Evolutionary conservation across 2,797 vertebrate genomes (phyloP), one percentile per base, ranked within the genome.

Genomic region (Numenius phaeopus): DNA sequence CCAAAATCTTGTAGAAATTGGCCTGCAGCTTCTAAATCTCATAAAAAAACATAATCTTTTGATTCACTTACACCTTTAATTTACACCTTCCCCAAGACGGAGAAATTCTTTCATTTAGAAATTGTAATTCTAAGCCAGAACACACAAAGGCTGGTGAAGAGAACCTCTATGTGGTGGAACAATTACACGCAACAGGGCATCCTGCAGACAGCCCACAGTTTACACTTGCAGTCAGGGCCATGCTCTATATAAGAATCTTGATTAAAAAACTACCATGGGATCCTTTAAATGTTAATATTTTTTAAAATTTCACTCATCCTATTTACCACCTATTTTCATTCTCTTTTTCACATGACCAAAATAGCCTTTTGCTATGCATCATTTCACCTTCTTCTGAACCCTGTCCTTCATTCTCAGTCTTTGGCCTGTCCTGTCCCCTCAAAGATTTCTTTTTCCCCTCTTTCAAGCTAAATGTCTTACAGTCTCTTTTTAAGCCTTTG

Each of bases 401-500:
- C 30, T 12, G n/a, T 76, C 44, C 54, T 78, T 85, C 27, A 19
- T 30, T 81, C 49, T 46, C 59, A 55, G 24, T 69, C 77, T 59
- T 83, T 40, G 61, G 22, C 77, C 65, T 87, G 40, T 5, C 40
- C 61, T 50, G 32, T 52, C 9, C 61, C 29, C 26, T 39, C 10
- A 69, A 91, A 95, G 82, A 37, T 58, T 93, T 49, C 16, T 83
- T 88, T 81, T 76, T 5, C 42, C 24, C 29, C 40, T 80, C 66
- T 91, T 90, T 78, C 46, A 78, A 67, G 71, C 57, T 86, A 10
- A 16, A 1, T 80, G 32, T 57, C 59, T 70, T 93, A 39, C 39
- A 52, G 24, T 71, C 50, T 95, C 30, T 89, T 89, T 89, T 73
- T 73, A 94, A 93, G 59, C 44, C 75, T 90, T 49, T 64, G 67